Evolutionary conservation across 2,888 invertebrate genomes (phyloP).

Genomic region (Scaptomyza parva): DNA sequence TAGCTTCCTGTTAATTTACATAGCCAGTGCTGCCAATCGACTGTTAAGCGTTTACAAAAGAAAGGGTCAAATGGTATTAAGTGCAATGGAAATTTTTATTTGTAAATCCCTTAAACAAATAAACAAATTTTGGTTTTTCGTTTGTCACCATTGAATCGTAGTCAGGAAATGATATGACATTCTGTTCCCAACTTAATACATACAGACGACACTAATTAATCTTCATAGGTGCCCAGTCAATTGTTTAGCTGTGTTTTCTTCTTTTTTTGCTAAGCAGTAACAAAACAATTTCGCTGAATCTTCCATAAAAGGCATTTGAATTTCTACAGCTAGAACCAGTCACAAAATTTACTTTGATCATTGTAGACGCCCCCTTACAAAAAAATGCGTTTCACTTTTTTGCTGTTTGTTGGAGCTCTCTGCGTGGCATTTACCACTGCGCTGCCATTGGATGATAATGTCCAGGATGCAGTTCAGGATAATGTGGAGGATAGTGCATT

Average conservation of each 20-base stretch:
- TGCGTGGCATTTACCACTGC: constrained; percentile 44
- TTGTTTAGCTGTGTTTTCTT: constrained; percentile 14
- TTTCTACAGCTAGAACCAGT: constrained; percentile 41
- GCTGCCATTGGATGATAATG: constrained; percentile 19
- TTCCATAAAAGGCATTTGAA: constrained; percentile 49
- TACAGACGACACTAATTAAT: constrained; percentile 15
- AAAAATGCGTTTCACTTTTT: constrained; percentile 55
- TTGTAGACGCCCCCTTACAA: neutral
- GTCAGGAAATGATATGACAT: constrained; percentile 7
- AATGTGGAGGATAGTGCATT: neutral
- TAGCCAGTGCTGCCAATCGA: neutral
- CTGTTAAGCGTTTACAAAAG: neutral
- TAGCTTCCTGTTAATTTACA: neutral
- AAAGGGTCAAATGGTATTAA: neutral
- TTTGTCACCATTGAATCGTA: neutral
- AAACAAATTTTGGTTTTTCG: neutral
- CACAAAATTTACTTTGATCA: constrained; percentile 9
- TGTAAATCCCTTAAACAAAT: neutral
- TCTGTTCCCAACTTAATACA: constrained; percentile 1
- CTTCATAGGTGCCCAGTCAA: neutral
- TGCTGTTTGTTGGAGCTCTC: constrained; percentile 42
- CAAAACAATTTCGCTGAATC: constrained; percentile 12
- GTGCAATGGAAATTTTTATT: neutral
- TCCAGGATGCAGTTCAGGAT: neutral
- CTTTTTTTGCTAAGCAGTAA: neutral